Evolutionary conservation across 1,140 invertebrate species (phyloP).

Genomic region (Drosophila santomea): DNA sequence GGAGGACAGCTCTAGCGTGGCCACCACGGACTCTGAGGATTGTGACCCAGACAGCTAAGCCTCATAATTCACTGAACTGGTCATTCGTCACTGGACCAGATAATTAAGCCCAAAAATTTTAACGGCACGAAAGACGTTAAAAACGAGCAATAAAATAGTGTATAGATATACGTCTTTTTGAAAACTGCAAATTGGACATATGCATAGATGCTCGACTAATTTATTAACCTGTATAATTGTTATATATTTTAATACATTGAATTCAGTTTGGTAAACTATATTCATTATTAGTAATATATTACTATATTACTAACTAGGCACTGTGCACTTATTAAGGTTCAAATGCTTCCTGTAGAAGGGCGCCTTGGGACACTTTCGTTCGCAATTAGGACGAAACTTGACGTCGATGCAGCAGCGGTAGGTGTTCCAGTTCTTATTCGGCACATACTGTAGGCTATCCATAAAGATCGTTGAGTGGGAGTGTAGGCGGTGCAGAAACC

Average conservation of each 20-base stretch:
- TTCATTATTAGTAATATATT: neutral
- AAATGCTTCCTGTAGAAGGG: neutral
- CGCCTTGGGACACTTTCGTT: neutral
- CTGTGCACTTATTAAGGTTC: no score
- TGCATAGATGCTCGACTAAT: no score
- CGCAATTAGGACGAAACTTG: neutral
- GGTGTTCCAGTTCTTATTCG: slow-evolving; percentile 17
- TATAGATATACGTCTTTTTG: no score
- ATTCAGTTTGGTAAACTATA: neutral
- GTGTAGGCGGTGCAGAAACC: slow-evolving; percentile 15
- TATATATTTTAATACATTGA: no score
- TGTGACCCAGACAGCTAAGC: neutral
- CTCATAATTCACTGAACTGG: no score
- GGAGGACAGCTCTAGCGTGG: neutral
- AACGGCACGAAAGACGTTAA: no score
- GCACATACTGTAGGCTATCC: slow-evolving; percentile 1
- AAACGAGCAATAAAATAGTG: no score
- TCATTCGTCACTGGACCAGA: no score
- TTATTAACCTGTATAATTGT: no score
- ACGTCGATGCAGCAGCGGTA: slow-evolving; percentile 34
- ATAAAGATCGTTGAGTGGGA: neutral
- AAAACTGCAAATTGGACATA: no score
- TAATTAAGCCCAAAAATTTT: no score
- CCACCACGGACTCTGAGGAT: neutral
- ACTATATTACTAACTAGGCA: neutral